Percentiles rank a stretch among this genome's conserved stretches.
Conservation (phyloP, 1,140 invertebrate genomes). For the Aphelenchoides fujianensis region DNA sequence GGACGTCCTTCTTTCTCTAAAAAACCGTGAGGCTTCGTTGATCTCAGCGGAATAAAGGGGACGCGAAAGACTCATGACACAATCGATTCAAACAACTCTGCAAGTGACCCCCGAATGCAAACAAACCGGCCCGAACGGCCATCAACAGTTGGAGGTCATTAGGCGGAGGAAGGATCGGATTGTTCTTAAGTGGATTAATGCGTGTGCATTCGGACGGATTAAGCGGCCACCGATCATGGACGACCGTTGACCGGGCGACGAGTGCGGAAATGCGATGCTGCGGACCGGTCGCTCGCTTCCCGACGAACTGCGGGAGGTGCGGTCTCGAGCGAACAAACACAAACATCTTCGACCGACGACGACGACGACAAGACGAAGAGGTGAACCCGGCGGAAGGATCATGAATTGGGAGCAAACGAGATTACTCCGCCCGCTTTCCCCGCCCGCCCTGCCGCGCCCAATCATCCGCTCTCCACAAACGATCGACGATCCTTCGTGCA, state of each 20-base stretch:
- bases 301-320: neutral
- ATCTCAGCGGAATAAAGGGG: too few relatives aligned
- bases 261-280: neutral
- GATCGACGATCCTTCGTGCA: neutral
- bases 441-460: neutral
- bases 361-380: neutral
- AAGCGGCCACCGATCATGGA: neutral
- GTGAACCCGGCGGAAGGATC: neutral
- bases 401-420: neutral
- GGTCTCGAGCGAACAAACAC: neutral
- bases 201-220: neutral
- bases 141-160: constrained; percentile 2
- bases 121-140: too few relatives aligned
- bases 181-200: neutral
- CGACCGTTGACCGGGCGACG: neutral
- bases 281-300: too few relatives aligned
- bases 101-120: too few relatives aligned
- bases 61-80: too few relatives aligned
- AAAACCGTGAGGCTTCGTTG: too few relatives aligned
- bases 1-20: too few relatives aligned
- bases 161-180: neutral
- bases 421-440: too few relatives aligned
- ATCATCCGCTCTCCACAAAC: constrained; percentile 4
- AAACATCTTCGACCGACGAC: neutral
- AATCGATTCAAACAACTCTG: too few relatives aligned